Evolutionary conservation across 2,113 vertebrate species (phyloP), one percentile per base, ranked within the genome.

Genomic region (Cathartes aura): DNA sequence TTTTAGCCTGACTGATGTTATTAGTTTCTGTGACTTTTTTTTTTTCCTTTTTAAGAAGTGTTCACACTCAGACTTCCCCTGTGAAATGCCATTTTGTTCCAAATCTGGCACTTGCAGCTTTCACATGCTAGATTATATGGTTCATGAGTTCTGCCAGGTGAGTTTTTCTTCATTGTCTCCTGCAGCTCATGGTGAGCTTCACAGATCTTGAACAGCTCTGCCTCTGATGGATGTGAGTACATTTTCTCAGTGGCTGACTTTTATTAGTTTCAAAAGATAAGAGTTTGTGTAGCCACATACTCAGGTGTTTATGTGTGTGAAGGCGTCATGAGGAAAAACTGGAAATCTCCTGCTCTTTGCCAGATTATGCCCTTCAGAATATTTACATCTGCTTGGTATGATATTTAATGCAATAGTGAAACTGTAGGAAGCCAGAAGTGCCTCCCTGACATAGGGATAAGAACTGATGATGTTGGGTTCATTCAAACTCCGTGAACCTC

Each of bases 211-310:
- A 96, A 48, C 88, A 95, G 75, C 62, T 95, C 81, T 96, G 56
- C 76, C 70, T 95, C 96, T 98, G 97, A 98, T 96, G 63, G 92
- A 97, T 96, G 95, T 92, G 92, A 75, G 85, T 90, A 91, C 89
- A 92, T 98, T 98, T 98, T 96, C 88, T 97, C 93, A 90, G 95
- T 95, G 94, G 71, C 88, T 98, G 98, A 71, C 86, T 98, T 98
- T 98, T 98, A 97, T 97, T 96, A 92, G 83, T 97, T 97, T 98
- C 88, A 93, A 98, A 98, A 98, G 96, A 97, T 97, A 98, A 91
- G 84, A 91, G 86, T 82, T 76, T 89, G 59, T 95, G 86, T 74
- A 96, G 80, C 75, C 91, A 86, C 63, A 87, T 53, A 84, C 6
- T 10, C 73, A 58, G 84, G 32, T 94, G 34, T 80, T 96, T 94